Conservation (phyloP, 2,113 vertebrate species). For the Petroica traversi region DNA sequence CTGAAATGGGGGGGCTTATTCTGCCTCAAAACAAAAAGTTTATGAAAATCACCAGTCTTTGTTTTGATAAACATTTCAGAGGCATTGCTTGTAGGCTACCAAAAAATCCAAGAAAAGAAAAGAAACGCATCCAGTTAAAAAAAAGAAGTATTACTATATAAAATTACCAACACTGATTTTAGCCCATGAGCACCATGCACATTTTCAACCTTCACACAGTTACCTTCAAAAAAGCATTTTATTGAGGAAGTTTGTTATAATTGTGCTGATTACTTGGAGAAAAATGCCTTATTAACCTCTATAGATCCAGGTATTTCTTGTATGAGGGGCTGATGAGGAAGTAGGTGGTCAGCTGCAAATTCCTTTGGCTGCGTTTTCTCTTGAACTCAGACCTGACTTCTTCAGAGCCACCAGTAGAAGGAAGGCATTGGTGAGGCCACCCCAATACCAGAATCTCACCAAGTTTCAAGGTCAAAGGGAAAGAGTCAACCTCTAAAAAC, state of each 20-base stretch:
- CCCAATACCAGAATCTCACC: background rate
- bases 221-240: background rate
- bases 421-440: background rate
- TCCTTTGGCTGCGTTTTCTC: background rate
- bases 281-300: background rate
- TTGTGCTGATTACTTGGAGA: background rate
- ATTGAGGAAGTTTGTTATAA: background rate
- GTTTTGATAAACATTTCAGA: background rate
- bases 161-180: background rate
- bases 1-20: background rate
- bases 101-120: background rate
- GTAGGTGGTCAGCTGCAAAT: background rate
- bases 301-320: background rate
- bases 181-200: background rate
- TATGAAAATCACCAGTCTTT: background rate
- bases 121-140: background rate
- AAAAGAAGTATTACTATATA: background rate
- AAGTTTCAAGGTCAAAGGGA: background rate
- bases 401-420: background rate
- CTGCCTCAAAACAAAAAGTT: background rate
- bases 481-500: background rate
- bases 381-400: background rate
- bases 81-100: background rate
- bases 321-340: background rate
- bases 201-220: background rate